Base-by-base conservation (phyloP, 1,140 invertebrate genomes). In the Diuraphis noxia region DNA sequence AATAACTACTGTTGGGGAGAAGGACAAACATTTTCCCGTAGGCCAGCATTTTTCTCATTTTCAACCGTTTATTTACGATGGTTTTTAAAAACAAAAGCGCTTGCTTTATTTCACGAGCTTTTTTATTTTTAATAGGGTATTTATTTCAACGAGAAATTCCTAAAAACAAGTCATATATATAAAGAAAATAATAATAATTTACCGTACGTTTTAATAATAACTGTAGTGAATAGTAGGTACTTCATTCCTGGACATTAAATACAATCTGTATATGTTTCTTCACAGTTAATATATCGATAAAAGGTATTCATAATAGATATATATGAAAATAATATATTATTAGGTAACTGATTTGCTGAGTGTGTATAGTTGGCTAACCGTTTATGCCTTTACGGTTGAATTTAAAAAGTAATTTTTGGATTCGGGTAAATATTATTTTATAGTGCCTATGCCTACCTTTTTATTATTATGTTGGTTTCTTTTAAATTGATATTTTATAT, bases 51-150 rank as follows among this genome's bases (percentile, higher is more conserved):
- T 91, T 82, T 91, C 41, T 90, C 72, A 90, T 90, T 90, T 90
- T 43, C 41, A 91, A 49, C 89, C 43, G 89, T 91, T 91, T 91
- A 91, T 91, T 91, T 91, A 91, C 89, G 72, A 52, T 19, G 23
- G 23, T 81, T 91, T 91, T 91, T 46, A 91, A 91, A 91, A 91
- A 91, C 89, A 91, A 91, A 91, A 91, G 34, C 72, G 89, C n/a
- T 91, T 81, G 72, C 41, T 90, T 79, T 30, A 77, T 43, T 79
- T 46, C 36, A 21, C 34, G 23, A 21, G 9, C 7, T 38, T 46
- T 77, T 91, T 52, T 79, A n/a, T 41, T 89, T 43, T 46, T 38
- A 34, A 89, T 43, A 79, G 19, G 63, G 46, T 89, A 89, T 89
- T 89, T 79, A 17, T 77, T 88, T 19, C 36, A n/a, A 56, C 25